Conservation (phyloP, 1,140 invertebrate genomes). For the Drosophila seguyi region DNA sequence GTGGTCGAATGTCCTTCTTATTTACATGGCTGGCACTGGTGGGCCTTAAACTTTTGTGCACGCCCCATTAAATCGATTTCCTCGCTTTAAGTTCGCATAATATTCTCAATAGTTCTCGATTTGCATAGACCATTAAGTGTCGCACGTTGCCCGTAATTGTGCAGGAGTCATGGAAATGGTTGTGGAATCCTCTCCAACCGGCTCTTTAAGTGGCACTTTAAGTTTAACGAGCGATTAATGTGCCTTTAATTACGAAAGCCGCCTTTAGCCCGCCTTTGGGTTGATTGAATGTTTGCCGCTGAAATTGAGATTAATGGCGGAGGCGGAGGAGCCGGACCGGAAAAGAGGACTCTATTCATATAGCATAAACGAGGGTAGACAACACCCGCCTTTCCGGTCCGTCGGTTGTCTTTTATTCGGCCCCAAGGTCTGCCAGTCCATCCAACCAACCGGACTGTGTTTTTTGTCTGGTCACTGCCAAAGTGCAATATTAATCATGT, state of each 20-base stretch:
- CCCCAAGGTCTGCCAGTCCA: background rate
- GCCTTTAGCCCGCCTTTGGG: constrained; percentile 26
- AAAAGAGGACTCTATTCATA: constrained; percentile 51
- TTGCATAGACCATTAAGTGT: constrained; percentile 36
- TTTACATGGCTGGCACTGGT: background rate
- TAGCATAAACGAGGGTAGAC: constrained; percentile 58
- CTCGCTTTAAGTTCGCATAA: constrained; percentile 7
- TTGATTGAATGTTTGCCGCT: constrained; percentile 74
- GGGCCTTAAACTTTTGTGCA: constrained; percentile 2
- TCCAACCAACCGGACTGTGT: background rate
- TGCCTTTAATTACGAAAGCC: constrained; percentile 69
- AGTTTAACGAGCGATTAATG: constrained; percentile 78
- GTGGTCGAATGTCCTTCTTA: background rate
- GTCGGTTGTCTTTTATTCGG: constrained; percentile 14
- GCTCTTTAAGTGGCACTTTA: constrained; percentile 62
- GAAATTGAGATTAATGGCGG: constrained; percentile 73
- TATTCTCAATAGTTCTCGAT: constrained; percentile 43
- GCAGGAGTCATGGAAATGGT: constrained; percentile 18
- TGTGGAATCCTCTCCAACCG: constrained; percentile 6
- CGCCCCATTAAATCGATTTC: constrained; percentile 27
- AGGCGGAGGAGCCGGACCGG: constrained; percentile 20
- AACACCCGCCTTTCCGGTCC: constrained; percentile 8
- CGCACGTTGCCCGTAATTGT: constrained; percentile 10
- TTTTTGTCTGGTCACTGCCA: constrained; percentile 27
- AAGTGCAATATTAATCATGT: constrained; percentile 53